Percentiles rank a stretch among this genome's conserved stretches.
Conservation (phyloP, 2,113 vertebrate genomes). For the Syngnathus scovelli region DNA sequence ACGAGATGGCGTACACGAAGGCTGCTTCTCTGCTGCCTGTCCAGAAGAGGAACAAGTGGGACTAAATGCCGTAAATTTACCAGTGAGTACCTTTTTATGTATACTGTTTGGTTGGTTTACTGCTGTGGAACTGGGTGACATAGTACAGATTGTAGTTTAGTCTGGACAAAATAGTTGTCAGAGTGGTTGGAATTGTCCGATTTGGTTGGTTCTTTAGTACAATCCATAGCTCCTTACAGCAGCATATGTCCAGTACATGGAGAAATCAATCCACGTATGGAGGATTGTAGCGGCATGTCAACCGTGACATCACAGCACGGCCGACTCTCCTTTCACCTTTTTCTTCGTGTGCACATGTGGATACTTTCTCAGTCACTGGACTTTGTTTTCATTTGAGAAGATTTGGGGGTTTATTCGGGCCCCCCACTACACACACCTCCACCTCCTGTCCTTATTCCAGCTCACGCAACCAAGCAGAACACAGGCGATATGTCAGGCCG, state of each 20-base stretch:
- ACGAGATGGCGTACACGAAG: constrained; percentile 96
- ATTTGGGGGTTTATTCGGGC: constrained; percentile 62
- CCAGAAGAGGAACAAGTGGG: background rate
- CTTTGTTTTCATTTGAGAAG: constrained; percentile 67
- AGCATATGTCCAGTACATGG: background rate
- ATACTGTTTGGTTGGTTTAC: background rate
- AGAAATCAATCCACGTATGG: constrained; percentile 39
- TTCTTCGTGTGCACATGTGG: constrained; percentile 57
- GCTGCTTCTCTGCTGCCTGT: constrained; percentile 95
- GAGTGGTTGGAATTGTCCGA: background rate
- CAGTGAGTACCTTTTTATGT: background rate
- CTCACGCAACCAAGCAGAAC: constrained; percentile 69
- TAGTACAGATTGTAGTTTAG: background rate
- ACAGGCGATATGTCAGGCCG: constrained; percentile 69
- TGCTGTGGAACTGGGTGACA: background rate
- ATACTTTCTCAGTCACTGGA: constrained; percentile 62
- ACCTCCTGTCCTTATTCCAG: constrained; percentile 64
- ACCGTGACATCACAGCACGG: constrained; percentile 34
- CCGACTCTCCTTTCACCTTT: constrained; percentile 51
- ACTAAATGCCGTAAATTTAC: background rate
- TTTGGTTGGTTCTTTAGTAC: background rate
- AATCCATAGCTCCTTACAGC: background rate
- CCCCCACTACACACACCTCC: constrained; percentile 43
- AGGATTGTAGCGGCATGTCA: constrained; percentile 23
- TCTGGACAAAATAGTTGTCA: background rate